A percentile compares a stretch with the other conserved stretches of the same genome.
phyloP scores from a whole-genome alignment of 2,888 invertebrate genomes.

The Dynastes tityus region DNA sequence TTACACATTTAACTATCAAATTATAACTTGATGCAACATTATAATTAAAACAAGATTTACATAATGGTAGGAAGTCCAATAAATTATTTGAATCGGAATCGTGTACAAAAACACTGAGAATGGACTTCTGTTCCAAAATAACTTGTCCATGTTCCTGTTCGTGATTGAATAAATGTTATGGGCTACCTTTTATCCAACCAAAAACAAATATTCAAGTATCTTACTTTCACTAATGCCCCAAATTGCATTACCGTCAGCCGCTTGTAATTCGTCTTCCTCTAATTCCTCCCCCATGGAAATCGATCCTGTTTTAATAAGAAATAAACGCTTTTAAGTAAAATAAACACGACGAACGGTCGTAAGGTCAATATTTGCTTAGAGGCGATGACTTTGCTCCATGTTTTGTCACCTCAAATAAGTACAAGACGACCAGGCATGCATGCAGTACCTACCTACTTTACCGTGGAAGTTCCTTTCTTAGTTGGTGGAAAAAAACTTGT shows the following conservation, averaged over 20 bases:
- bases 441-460: conserved; percentile 33
- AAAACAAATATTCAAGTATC: too few species aligned
- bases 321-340: conserved; percentile 54
- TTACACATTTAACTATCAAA: too few species aligned
- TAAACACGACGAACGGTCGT: conserved; percentile 48
- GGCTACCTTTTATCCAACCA: too few species aligned
- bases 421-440: conserved; percentile 24
- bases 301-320: conserved; percentile 50
- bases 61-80: too few species aligned
- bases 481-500: conserved; percentile 23
- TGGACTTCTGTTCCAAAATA: too few species aligned
- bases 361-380: conserved; percentile 50
- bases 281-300: conserved; percentile 30
- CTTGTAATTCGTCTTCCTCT: not conserved
- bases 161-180: too few species aligned
- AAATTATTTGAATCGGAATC: too few species aligned
- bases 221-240: too few species aligned
- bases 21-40: too few species aligned
- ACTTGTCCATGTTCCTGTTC: too few species aligned
- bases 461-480: conserved; percentile 19
- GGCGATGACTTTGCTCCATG: conserved; percentile 24
- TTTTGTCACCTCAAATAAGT: conserved; percentile 47
- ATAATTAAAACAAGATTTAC: too few species aligned
- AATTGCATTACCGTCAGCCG: not conserved
- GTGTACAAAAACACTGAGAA: too few species aligned